phyloP scores from a whole-genome alignment of 2,797 vertebrate species.

The Benthosema pterotum region DNA sequence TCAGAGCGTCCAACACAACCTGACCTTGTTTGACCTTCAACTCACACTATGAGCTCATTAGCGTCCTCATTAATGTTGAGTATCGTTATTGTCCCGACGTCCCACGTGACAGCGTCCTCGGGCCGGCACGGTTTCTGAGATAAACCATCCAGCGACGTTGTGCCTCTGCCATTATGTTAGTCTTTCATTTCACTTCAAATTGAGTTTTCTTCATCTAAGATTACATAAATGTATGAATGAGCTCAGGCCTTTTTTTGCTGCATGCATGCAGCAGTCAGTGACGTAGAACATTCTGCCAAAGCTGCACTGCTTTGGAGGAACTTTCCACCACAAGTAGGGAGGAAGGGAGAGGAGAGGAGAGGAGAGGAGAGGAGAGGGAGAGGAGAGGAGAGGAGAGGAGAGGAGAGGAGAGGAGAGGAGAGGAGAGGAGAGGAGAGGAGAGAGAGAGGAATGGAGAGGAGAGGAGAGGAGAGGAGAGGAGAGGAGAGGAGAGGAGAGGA shows the following conservation, averaged over 20 bases:
- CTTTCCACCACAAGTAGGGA: no score
- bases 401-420: no score
- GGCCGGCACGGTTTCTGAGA: slow-evolving; percentile 14
- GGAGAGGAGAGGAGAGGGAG: no score
- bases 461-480: no score
- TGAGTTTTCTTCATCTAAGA: background rate
- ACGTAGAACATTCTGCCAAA: background rate
- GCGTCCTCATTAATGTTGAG: background rate
- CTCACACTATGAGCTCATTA: background rate
- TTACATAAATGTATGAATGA: background rate
- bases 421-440: no score
- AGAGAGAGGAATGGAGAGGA: no score
- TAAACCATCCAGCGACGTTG: background rate
- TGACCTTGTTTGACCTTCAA: slow-evolving; percentile 17
- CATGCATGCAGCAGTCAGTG: background rate
- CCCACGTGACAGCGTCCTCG: no score
- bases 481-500: no score
- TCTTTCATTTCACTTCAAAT: slow-evolving; percentile 11
- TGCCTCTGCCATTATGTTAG: no score
- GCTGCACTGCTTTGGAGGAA: background rate
- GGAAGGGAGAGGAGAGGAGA: no score
- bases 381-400: no score
- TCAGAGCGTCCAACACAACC: slow-evolving; percentile 7
- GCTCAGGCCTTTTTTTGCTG: slow-evolving; percentile 9
- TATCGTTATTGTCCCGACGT: background rate